Base-by-base conservation (phyloP, 2,113 vertebrate genomes). In the Poeciliopsis occidentalis region DNA sequence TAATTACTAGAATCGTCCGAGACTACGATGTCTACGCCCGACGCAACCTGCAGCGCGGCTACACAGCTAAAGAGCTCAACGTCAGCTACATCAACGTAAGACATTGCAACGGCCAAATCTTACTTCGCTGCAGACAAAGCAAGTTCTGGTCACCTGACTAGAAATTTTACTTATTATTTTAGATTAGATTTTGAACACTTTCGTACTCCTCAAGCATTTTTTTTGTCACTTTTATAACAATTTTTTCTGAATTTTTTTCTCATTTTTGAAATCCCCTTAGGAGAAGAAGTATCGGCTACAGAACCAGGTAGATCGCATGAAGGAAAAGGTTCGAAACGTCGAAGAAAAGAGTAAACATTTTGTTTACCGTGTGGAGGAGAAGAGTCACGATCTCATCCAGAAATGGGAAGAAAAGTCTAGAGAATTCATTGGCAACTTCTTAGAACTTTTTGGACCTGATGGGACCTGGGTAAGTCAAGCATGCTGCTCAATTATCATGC, bases 331-430 rank as follows among this genome's bases (percentile, higher is more conserved):
- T 64, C 97, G 96, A 85, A 99, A 96, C 0, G 96, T 99, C 4
- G 98, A 99, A 76, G 98, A 99, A 89, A 97, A 96, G 86, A 98
- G 97, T 82, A 99, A 99, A 89, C 96, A 99, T 81, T 98, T 99
- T 94, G 97, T 99, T 63, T 97, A 97, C 87, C 95, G 95, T 8
- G 97, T 99, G 73, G 98, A 99, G 93, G 98, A 99, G 91, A 99
- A 97, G 85, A 99, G 98, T 85, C 96, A 98, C 13, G 98, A 99
- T 84, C 95, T 99, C 74, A 98, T 99, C 90, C 96, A 98, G 85
- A 99, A 99, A 87, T 99, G 97, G 98, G 97, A 99, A 91, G 98
- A 99, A 85, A 99, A 99, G 78, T 99, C 96, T 22, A 94, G 97
- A 65, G 98, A 99, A 91, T 99, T 99, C 85, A 99, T 99, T 19